phyloP scores from a whole-genome alignment of 2,888 invertebrate genomes.

The Drosophila nigritarsus region DNA sequence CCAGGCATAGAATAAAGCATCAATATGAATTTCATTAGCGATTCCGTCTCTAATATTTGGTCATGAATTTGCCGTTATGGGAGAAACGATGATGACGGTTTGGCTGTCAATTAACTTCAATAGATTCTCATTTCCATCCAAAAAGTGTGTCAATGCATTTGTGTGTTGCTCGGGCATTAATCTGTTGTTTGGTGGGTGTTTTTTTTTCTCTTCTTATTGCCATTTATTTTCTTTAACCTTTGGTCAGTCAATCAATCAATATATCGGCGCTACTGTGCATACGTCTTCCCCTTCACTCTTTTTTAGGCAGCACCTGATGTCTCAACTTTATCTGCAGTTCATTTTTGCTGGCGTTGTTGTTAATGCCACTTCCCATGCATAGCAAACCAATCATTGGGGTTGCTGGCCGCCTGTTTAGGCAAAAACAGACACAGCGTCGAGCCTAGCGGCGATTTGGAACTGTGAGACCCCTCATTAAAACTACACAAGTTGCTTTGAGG shows the following conservation, averaged over 20 bases:
- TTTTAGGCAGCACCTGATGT: conserved; percentile 39
- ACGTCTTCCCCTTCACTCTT: background rate
- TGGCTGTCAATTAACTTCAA: conserved; percentile 54
- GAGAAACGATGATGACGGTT: conserved; percentile 45
- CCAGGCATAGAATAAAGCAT: conserved; percentile 9
- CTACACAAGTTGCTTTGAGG: conserved; percentile 55
- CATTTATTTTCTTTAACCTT: background rate
- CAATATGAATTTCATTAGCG: conserved; percentile 34
- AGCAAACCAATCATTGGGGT: conserved; percentile 28
- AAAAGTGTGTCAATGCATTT: conserved; percentile 66
- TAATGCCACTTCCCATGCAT: conserved; percentile 9
- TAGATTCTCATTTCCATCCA: conserved; percentile 42
- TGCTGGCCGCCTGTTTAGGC: conserved; percentile 5
- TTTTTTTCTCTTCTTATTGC: background rate
- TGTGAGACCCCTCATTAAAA: conserved; percentile 71
- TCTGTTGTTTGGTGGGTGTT: conserved; percentile 62
- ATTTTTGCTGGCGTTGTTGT: background rate
- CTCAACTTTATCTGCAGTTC: conserved; percentile 52
- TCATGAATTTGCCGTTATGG: conserved; percentile 76
- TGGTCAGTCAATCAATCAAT: conserved; percentile 64
- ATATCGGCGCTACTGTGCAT: conserved; percentile 46
- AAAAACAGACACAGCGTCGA: conserved; percentile 21
- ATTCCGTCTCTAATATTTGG: conserved; percentile 61
- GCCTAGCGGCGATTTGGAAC: conserved; percentile 52
- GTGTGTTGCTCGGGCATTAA: conserved; percentile 47